Base-by-base conservation (phyloP, 2,888 invertebrate genomes). In the Mesorhabditis spiculigera region DNA sequence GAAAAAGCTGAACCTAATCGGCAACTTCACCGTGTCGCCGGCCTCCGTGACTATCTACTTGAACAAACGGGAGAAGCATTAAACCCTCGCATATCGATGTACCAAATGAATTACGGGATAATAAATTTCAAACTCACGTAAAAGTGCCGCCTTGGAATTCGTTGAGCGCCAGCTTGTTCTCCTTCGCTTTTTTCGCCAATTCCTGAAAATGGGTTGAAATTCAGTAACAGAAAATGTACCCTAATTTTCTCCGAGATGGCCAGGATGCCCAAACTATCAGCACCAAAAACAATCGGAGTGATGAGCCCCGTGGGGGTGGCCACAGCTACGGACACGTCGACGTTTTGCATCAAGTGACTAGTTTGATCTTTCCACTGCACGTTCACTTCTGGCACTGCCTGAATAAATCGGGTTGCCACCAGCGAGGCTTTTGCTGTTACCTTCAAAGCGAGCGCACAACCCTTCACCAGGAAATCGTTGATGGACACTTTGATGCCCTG, bases 261-360 rank as follows among this genome's bases (percentile, higher is more conserved):
- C 42, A 86, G 82, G 28, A 91, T 86, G 43, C 88, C 88, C 75
- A 90, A 87, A 4, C 85, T 84, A 67, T 89, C 87, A 3, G 90
- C 90, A 75, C 88, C 87, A 71, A 89, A 89, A 13, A 98, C 90
- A 79, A 98, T 97, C 3, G 98, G 98, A 2, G 98, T 98, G 73
- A 98, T 95, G 8, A 98, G 90, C 0, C 78, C 97, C 73, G 90
- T 90, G 4, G 93, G 93, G 0, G 96, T 96, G 72, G 94, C 93
- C 4, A 98, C 97, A 2, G 97, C 96, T 71, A 98, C 93, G 83
- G 93, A 93, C 1, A 98, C 92, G 87, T 98, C 97, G 8, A 95
- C 95, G 81, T 10, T 67, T 42, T 67, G 64, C 28, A 43, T 10
- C 58, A 16, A 16, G 72, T 67, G 5, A 67, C 68, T 28, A 76